Evolutionary conservation across 2,888 invertebrate species (phyloP).

Genomic region (Aricia artaxerxes): DNA sequence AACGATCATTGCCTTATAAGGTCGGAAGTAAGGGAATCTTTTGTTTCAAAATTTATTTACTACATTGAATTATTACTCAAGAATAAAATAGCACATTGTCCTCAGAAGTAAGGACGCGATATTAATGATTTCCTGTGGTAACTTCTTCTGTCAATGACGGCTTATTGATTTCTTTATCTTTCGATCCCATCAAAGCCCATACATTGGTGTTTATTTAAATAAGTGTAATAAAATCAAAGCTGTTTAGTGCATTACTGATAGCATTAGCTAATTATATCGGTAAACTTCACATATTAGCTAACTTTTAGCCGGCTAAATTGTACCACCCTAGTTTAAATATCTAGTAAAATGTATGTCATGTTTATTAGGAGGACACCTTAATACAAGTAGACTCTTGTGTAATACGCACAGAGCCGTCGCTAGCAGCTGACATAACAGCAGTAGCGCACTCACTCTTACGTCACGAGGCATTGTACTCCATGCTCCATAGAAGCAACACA

Average conservation of each 20-base stretch:
- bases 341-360: neutral
- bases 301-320: neutral
- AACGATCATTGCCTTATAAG: constrained; percentile 13
- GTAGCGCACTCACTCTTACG: constrained; percentile 42
- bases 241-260: too few relatives aligned
- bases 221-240: neutral
- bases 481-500: neutral
- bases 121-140: neutral
- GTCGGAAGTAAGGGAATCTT: neutral
- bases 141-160: neutral
- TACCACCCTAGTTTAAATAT: neutral
- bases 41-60: constrained; percentile 4
- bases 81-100: neutral
- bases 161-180: constrained; percentile 36
- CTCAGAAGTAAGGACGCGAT: neutral
- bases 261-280: too few relatives aligned
- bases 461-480: constrained; percentile 36
- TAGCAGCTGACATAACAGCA: constrained; percentile 44
- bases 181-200: neutral
- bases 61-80: neutral
- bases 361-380: neutral
- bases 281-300: too few relatives aligned
- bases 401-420: constrained; percentile 35
- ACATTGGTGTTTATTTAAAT: neutral
- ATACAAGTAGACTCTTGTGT: constrained; percentile 39